Evolutionary conservation across 2,888 invertebrate species (phyloP), one percentile per base, ranked within the genome.

Genomic region (Antitype chi): DNA sequence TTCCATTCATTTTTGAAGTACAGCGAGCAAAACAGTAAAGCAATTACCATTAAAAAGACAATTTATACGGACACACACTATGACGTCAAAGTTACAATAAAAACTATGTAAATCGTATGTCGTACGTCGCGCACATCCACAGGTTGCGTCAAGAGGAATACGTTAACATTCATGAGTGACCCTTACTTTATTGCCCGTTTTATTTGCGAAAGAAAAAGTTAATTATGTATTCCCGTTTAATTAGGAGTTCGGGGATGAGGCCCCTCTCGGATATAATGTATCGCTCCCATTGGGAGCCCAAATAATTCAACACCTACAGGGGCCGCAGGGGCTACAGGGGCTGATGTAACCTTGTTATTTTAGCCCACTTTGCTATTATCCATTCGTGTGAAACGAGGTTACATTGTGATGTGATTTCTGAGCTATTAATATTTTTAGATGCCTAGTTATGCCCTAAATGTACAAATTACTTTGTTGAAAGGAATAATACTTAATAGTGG

Each of bases 201-300:
- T 74, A 79, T 87, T 83, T 73, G 73, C 63, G 62, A 63, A 60
- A 83, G 79, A 85, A 87, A 87, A 85, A 84, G 78, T 85, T 84
- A 77, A 84, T 87, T 87, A 85, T 78, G 84, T 80, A 87, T 84
- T 87, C 87, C 78, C 73, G 73, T 85, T 87, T 87, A 87, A 87
- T 87, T 87, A 87, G 75, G 68, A 84, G 80, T 71, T 84, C 49
- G 52, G 69, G 76, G 79, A 80, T 75, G 73, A 74, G 74, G 53
- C 70, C 76, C 73, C 82, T 74, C 70, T 75, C 60, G 72, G 76
- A 75, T 78, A 78, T 88, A 88, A 88, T 70, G 88, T 86, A 86
- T 85, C 70, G 78, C 49, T 64, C 75, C 74, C 71, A 23, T 25
- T n/a, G 72, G 70, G 83, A 64, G 70, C 57, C 67, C 78, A 74